These are phyloP conservation scores for Ennomos quercinarius DNA, from an alignment of 2,888 invertebrate genomes.

Conservation along the genomic window DNA sequence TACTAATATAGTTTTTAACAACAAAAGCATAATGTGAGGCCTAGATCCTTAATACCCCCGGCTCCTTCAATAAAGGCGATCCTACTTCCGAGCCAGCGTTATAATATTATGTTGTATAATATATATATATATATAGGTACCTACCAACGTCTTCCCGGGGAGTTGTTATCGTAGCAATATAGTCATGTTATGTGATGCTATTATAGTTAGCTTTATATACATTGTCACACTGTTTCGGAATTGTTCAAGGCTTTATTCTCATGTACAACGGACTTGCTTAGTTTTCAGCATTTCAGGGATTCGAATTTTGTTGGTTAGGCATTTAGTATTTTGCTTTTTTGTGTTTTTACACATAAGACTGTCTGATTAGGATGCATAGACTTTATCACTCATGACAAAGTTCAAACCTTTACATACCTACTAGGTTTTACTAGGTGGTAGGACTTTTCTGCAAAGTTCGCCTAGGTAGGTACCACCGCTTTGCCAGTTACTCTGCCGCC, in stretches of 20 bases:
- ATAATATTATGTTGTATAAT: background rate
- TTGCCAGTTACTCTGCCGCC: too few species aligned
- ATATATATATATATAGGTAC: background rate
- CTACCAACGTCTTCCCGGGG: conserved; percentile 7
- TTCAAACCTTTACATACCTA: too few species aligned
- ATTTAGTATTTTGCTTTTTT: too few species aligned
- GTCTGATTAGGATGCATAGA: too few species aligned
- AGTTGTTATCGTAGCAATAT: conserved; percentile 16
- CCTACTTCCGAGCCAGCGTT: conserved; percentile 1
- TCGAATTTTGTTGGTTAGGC: too few species aligned
- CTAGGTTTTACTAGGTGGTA: too few species aligned
- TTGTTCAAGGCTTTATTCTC: background rate
- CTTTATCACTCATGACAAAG: too few species aligned
- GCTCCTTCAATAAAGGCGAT: conserved; percentile 6
- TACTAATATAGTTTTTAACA: background rate
- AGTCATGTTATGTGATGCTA: conserved; percentile 9
- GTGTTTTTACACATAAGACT: too few species aligned
- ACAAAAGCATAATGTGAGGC: background rate
- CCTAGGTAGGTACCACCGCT: too few species aligned
- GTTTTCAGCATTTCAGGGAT: too few species aligned
- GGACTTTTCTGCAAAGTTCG: too few species aligned
- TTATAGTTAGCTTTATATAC: conserved; percentile 9
- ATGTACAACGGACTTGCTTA: too few species aligned
- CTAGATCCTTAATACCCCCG: background rate
- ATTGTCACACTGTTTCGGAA: background rate